These are phyloP conservation scores for Poecilia wingei DNA, from an alignment of 2,797 vertebrate genomes.

Conservation along the genomic window DNA sequence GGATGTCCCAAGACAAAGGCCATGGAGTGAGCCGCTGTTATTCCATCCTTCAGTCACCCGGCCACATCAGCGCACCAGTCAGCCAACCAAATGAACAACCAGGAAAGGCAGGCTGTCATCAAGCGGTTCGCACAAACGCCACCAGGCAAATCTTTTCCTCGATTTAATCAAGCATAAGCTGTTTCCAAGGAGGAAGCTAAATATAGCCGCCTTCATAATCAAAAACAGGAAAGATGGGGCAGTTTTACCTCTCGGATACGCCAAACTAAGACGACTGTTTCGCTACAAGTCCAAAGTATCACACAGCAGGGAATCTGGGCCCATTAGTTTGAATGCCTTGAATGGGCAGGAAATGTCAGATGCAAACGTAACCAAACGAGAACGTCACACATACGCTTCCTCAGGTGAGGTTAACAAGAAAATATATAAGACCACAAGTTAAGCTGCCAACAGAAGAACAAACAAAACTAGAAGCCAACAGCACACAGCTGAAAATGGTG, in stretches of 20 bases:
- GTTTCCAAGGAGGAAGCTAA: constrained; percentile 54
- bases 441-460: not conserved
- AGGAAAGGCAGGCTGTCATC: constrained; percentile 25
- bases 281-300: not conserved
- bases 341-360: not conserved
- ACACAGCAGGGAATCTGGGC: not conserved
- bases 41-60: constrained; percentile 18
- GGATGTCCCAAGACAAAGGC: not conserved
- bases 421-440: not conserved
- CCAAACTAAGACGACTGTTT: not conserved
- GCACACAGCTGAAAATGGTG: not conserved
- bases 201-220: constrained; percentile 60
- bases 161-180: constrained; percentile 67
- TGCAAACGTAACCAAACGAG: not conserved
- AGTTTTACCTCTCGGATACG: constrained; percentile 22
- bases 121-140: constrained; percentile 34
- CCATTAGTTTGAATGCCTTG: not conserved
- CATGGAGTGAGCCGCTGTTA: constrained; percentile 2
- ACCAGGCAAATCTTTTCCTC: constrained; percentile 52
- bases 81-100: constrained; percentile 21
- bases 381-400: not conserved
- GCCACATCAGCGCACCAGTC: not conserved
- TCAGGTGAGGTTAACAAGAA: not conserved
- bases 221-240: constrained; percentile 44
- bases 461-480: not conserved